Conservation (phyloP, 2,888 invertebrate species). For the Pristionchus arcanus region DNA sequence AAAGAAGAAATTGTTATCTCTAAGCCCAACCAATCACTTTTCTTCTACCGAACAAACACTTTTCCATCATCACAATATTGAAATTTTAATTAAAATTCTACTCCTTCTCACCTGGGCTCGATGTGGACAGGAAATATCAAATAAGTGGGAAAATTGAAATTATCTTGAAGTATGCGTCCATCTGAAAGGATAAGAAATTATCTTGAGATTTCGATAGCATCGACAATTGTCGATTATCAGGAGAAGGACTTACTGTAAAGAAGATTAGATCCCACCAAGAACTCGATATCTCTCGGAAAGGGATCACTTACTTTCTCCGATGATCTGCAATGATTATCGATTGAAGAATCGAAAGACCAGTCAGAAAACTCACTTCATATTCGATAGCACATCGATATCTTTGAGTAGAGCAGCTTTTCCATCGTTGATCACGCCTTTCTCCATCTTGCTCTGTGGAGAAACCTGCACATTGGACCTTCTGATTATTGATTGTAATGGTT, state of each 20-base stretch:
- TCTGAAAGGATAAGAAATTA: not conserved
- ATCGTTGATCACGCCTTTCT: not conserved
- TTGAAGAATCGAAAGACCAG: not conserved
- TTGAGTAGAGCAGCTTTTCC: not conserved
- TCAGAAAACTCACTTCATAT: not conserved
- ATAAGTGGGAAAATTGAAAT: not conserved
- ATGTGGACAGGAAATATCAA: not conserved
- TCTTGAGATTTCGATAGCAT: not conserved
- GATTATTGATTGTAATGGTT: not conserved
- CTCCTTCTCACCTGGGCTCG: not conserved
- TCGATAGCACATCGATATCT: not conserved
- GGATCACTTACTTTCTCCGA: not conserved
- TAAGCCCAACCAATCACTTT: not conserved
- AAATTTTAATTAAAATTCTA: not conserved
- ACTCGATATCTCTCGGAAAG: not conserved
- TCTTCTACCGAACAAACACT: not conserved
- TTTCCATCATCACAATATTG: too few species aligned
- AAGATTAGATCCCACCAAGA: not conserved
- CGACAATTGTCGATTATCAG: not conserved
- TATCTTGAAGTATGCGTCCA: not conserved
- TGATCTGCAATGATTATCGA: not conserved
- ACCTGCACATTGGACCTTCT: not conserved
- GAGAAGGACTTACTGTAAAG: not conserved
- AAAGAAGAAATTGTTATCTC: not conserved
- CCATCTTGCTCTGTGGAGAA: not conserved